These are phyloP conservation scores for Lasioglossum morio DNA, from an alignment of 2,888 invertebrate genomes.

Conservation along the genomic window DNA sequence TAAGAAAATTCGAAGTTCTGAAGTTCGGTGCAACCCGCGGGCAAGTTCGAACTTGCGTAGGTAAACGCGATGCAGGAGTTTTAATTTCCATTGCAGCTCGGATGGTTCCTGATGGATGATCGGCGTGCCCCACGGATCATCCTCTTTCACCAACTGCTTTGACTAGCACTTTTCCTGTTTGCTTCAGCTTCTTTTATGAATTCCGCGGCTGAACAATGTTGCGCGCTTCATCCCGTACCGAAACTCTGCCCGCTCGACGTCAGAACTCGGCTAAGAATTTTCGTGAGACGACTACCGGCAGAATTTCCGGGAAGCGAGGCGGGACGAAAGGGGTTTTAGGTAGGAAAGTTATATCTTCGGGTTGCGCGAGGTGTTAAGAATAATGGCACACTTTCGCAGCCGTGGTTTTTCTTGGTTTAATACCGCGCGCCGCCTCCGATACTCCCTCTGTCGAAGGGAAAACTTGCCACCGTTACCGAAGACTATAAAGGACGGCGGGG, in stretches of 20 bases:
- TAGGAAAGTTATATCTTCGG: conserved; percentile 14
- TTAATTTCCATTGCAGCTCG: neutral
- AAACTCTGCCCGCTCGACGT: neutral
- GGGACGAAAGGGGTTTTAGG: neutral
- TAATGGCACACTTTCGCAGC: conserved; percentile 26
- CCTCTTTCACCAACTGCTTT: neutral
- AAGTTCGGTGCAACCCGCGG: neutral
- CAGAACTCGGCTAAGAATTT: conserved; percentile 12
- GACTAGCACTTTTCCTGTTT: neutral
- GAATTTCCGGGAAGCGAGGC: neutral
- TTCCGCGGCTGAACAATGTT: neutral
- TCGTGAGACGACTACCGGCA: conserved; percentile 26
- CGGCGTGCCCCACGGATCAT: neutral
- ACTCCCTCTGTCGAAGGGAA: conserved; percentile 25
- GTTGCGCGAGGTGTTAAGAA: conserved; percentile 39
- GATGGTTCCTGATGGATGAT: conserved; percentile 1
- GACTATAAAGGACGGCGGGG: neutral
- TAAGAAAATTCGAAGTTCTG: neutral
- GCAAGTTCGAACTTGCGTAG: neutral
- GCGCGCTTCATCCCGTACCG: neutral
- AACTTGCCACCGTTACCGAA: conserved; percentile 28
- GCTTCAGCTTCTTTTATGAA: neutral
- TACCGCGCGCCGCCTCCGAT: conserved; percentile 1
- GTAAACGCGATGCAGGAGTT: neutral
- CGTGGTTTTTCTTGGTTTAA: conserved; percentile 29